phyloP scores from a whole-genome alignment of 2,797 vertebrate species.

The Corythornis leucogaster region DNA sequence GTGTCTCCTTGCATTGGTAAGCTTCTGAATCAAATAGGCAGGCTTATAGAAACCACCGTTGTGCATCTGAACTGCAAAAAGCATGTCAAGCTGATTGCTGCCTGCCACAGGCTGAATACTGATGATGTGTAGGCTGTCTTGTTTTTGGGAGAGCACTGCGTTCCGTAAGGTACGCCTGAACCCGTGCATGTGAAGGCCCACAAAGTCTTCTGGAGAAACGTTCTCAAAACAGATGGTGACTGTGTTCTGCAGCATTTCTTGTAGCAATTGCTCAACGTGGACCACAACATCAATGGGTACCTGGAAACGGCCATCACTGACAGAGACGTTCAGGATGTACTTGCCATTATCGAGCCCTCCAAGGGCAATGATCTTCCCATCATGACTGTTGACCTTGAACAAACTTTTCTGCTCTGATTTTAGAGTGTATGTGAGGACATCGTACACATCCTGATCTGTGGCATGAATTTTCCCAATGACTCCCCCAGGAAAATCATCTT shows the following conservation, averaged over 20 bases:
- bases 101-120: slow-evolving; percentile 93
- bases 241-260: slow-evolving; percentile 90
- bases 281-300: slow-evolving; percentile 91
- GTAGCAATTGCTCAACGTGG: slow-evolving; percentile 89
- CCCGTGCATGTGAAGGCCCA: slow-evolving; percentile 88
- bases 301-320: slow-evolving; percentile 93
- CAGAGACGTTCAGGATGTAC: slow-evolving; percentile 93
- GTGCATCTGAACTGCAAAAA: slow-evolving; percentile 89
- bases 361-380: slow-evolving; percentile 94
- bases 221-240: slow-evolving; percentile 95
- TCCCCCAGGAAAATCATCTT: slow-evolving; percentile 97
- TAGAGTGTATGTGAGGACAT: slow-evolving; percentile 90
- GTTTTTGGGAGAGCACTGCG: slow-evolving; percentile 86
- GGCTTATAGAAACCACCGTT: slow-evolving; percentile 90
- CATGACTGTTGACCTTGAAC: slow-evolving; percentile 93
- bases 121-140: slow-evolving; percentile 90
- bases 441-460: slow-evolving; percentile 94
- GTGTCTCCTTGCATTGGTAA: slow-evolving; percentile 88
- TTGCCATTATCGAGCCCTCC: slow-evolving; percentile 92
- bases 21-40: slow-evolving; percentile 95
- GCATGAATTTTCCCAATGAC: slow-evolving; percentile 97
- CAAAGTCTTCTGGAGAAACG: slow-evolving; percentile 90
- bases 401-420: slow-evolving; percentile 92
- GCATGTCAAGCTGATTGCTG: slow-evolving; percentile 92
- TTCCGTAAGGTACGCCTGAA: slow-evolving; percentile 87